Evolutionary conservation across 2,113 vertebrate genomes (phyloP).

Genomic region (Esox niger): DNA sequence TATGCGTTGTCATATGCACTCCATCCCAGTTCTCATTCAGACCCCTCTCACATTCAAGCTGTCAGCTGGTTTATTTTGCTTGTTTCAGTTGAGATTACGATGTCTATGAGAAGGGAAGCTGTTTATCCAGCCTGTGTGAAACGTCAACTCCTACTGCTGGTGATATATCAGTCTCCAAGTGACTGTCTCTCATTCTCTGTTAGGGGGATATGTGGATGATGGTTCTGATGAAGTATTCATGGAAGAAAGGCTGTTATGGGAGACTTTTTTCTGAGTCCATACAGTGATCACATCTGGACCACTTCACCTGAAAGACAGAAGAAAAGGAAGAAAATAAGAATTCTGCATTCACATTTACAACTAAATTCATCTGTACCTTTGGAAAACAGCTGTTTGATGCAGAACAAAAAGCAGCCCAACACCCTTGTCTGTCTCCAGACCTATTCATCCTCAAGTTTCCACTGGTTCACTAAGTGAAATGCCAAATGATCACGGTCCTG

Average conservation of each 20-base stretch:
- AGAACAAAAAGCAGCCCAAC: no score
- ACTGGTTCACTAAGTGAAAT: no score
- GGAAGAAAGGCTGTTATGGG: background rate
- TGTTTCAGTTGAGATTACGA: slow-evolving; percentile 24
- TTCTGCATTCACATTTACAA: no score
- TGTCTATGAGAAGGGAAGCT: slow-evolving; percentile 10
- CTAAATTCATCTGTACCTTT: no score
- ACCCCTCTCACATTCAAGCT: slow-evolving; percentile 12
- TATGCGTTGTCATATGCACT: no score
- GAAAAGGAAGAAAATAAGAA: slow-evolving; percentile 16
- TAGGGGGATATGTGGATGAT: background rate
- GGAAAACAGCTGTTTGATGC: no score
- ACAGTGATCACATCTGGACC: slow-evolving; percentile 17
- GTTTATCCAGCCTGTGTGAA: slow-evolving; percentile 17
- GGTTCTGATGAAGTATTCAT: background rate
- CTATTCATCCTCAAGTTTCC: no score
- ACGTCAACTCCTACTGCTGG: slow-evolving; percentile 7
- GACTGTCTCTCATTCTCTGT: background rate
- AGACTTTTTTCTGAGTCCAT: slow-evolving; percentile 9
- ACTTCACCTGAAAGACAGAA: slow-evolving; percentile 45
- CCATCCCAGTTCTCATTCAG: no score
- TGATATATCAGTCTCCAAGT: no score
- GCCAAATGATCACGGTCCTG: no score
- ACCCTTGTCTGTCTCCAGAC: no score
- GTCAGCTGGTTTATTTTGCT: slow-evolving; percentile 34